A percentile compares a stretch with the other conserved stretches of the same genome.
These are phyloP conservation scores for Aphelocoma californica DNA, from an alignment of 2,797 vertebrate genomes.

Conservation along the genomic window DNA sequence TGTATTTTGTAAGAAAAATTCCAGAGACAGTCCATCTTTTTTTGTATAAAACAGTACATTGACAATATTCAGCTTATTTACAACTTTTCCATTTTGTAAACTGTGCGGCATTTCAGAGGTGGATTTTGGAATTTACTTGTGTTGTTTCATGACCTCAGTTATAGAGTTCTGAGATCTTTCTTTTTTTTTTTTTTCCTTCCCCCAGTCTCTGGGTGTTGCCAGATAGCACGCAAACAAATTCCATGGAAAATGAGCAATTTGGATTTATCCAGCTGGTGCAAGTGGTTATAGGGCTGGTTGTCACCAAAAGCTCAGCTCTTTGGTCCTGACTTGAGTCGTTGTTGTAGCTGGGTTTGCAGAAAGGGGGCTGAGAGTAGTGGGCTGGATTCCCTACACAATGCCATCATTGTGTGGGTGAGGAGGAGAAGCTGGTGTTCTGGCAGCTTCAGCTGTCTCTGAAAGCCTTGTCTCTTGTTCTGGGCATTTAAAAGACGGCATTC, in stretches of 20 bases:
- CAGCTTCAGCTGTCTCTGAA: slow-evolving; percentile 70
- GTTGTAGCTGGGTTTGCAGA: slow-evolving; percentile 9
- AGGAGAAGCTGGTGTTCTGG: slow-evolving; percentile 70
- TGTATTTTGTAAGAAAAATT: background rate
- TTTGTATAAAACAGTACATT: background rate
- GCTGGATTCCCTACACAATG: slow-evolving; percentile 66
- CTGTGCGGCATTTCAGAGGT: background rate
- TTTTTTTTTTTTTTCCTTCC: no score
- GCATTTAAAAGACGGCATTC: slow-evolving; percentile 74
- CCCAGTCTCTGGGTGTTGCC: background rate
- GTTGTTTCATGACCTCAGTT: background rate
- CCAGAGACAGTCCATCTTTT: background rate
- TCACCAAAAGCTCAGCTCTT: slow-evolving; percentile 14
- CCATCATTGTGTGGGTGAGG: slow-evolving; percentile 64
- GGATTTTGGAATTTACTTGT: background rate
- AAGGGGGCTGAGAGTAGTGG: background rate
- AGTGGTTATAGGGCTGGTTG: slow-evolving; percentile 13
- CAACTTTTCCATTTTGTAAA: background rate
- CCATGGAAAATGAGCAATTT: background rate
- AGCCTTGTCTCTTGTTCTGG: slow-evolving; percentile 75
- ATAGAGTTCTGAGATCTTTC: background rate
- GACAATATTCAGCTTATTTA: background rate
- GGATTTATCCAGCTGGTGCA: slow-evolving; percentile 30
- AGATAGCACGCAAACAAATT: slow-evolving; percentile 19
- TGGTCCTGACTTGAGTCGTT: slow-evolving; percentile 27